Evolutionary conservation across 2,113 vertebrate genomes (phyloP).

Genomic region (Perca flavescens): DNA sequence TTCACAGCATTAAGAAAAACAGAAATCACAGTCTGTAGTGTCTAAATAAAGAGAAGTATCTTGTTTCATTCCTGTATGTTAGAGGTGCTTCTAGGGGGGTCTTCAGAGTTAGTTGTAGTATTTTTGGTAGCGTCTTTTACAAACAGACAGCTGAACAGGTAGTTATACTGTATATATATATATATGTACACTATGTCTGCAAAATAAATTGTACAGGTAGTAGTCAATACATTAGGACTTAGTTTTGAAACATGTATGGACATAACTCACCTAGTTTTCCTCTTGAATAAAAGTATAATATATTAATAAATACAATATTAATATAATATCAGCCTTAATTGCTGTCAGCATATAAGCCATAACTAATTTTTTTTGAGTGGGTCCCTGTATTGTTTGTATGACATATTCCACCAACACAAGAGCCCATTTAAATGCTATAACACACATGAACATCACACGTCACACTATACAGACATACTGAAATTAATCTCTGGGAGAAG

Average conservation of each 20-base stretch:
- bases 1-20: conserved; percentile 42
- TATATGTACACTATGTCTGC: neutral
- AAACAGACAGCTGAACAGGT: neutral
- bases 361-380: neutral
- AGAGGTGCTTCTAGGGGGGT: neutral
- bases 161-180: neutral
- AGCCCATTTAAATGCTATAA: neutral
- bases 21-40: conserved; percentile 30
- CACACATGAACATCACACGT: neutral
- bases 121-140: neutral
- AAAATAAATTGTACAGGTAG: neutral
- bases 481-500: neutral
- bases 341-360: neutral
- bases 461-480: neutral
- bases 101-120: neutral
- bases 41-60: conserved; percentile 11
- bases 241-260: neutral
- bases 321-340: neutral
- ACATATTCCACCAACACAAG: neutral
- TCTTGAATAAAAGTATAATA: neutral
- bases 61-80: neutral
- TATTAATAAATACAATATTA: neutral
- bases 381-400: neutral
- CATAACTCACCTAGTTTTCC: neutral
- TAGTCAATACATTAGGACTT: neutral